These are phyloP conservation scores for Drosophila subquinaria DNA, from an alignment of 2,888 invertebrate species.

Conservation along the genomic window DNA sequence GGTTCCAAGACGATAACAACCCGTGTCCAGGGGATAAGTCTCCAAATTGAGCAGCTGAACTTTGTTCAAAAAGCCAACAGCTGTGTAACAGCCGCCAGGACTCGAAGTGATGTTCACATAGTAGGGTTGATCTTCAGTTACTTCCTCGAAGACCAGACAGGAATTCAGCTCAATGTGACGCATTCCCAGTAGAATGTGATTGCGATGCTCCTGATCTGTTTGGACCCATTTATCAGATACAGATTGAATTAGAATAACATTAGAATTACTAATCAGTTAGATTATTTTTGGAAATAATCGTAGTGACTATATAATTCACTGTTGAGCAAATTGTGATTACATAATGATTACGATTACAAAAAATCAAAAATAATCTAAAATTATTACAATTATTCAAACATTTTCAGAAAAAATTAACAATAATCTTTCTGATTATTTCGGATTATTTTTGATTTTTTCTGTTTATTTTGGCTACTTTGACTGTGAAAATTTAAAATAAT, in stretches of 20 bases:
- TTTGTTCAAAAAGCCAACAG: constrained; percentile 88
- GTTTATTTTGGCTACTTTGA: no score
- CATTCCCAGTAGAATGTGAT: constrained; percentile 89
- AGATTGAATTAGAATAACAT: background rate
- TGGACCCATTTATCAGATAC: background rate
- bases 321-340: no score
- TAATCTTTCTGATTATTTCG: no score
- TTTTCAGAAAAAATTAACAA: no score
- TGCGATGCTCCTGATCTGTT: constrained; percentile 86
- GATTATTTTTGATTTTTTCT: no score
- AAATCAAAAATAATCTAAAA: no score
- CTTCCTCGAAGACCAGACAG: constrained; percentile 90
- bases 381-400: no score
- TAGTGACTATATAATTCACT: no score
- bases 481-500: no score
- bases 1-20: constrained; percentile 85
- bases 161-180: constrained; percentile 90
- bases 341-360: no score
- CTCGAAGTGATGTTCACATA: constrained; percentile 78
- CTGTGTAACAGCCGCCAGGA: constrained; percentile 90
- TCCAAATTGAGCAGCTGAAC: constrained; percentile 66
- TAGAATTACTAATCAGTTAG: no score
- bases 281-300: no score
- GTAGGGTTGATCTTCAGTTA: constrained; percentile 82
- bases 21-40: constrained; percentile 47